Evolutionary conservation across 1,140 invertebrate species (phyloP), one percentile per base, ranked within the genome.

Genomic region (Drosophila quadrilineata): DNA sequence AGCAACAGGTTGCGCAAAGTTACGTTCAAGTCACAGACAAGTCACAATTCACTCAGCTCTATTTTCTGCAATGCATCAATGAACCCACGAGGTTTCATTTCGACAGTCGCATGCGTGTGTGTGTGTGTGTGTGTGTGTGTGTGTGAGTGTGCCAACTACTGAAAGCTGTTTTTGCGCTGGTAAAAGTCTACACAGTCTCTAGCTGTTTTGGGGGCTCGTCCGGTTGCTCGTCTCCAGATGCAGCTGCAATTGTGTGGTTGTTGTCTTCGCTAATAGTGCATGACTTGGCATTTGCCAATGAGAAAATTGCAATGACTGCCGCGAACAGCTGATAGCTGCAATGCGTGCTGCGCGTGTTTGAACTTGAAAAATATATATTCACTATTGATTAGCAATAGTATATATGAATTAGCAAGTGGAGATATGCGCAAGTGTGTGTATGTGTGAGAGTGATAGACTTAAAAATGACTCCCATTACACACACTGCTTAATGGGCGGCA

Each of bases 281-380:
- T 33, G 22, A 38, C 53, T 28, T 8, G 17, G 10, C 1, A 49
- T 9, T 49, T 56, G n/a, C 26, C 50, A 41, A 45, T 52, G n/a
- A 22, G 21, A 21, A 6, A 41, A 19, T 33, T 21, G 10, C 24
- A 40, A 43, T n/a, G 3, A 6, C 3, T 33, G 22, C 50, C 4
- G 33, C 62, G 59, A n/a, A n/a, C n/a, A n/a, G n/a, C n/a, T 29
- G 21, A 21, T 9, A 41, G 17, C 26, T 21, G 10, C 24, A 40
- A 43, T n/a, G 3, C n/a, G 4, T 33, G 22, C 50, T 5, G 33
- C 62, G 59, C 50, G 68, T 54, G 33, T 56, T 57, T 82, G 77
- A 84, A 84, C 77, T 82, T 82, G 76, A 82, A 82, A n/a, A n/a
- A n/a, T n/a, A n/a, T n/a, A n/a, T n/a, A 77, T 46, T 40, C 28